Conservation (phyloP, 2,113 vertebrate species). For the Tragelaphus scriptus region DNA sequence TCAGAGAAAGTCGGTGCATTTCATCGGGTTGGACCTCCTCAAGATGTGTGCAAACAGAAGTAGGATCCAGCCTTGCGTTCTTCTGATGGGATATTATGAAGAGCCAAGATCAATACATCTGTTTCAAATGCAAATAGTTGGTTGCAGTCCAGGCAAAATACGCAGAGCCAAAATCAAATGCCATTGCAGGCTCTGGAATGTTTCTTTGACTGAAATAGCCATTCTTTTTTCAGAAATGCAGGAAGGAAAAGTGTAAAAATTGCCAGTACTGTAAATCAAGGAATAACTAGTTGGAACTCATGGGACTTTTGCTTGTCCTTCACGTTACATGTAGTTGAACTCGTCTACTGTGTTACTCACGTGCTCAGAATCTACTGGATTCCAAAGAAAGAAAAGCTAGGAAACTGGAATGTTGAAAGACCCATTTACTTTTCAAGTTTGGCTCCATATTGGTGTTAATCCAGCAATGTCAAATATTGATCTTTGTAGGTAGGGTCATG, state of each 20-base stretch:
- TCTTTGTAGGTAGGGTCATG: not conserved
- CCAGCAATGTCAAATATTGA: not conserved
- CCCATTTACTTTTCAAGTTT: not conserved
- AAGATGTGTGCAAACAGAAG: not conserved
- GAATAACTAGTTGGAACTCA: not conserved
- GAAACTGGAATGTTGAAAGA: not conserved
- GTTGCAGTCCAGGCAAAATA: not conserved
- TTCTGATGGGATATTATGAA: not conserved
- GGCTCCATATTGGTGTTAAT: not conserved
- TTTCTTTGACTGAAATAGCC: constrained; percentile 31
- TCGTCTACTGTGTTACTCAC: not conserved
- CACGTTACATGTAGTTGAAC: not conserved
- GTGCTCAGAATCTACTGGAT: not conserved
- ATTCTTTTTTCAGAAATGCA: constrained; percentile 17
- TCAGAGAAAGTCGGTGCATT: not conserved
- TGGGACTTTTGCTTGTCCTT: not conserved
- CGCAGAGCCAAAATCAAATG: not conserved
- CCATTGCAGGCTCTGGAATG: not conserved
- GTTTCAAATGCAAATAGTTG: constrained; percentile 52
- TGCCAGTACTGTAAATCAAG: not conserved
- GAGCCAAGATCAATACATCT: constrained; percentile 46
- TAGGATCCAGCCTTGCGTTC: not conserved
- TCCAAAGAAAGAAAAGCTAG: not conserved
- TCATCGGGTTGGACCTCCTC: not conserved
- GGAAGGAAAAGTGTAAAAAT: not conserved